phyloP scores from a whole-genome alignment of 2,113 vertebrate genomes.

The Panthera uncia region DNA sequence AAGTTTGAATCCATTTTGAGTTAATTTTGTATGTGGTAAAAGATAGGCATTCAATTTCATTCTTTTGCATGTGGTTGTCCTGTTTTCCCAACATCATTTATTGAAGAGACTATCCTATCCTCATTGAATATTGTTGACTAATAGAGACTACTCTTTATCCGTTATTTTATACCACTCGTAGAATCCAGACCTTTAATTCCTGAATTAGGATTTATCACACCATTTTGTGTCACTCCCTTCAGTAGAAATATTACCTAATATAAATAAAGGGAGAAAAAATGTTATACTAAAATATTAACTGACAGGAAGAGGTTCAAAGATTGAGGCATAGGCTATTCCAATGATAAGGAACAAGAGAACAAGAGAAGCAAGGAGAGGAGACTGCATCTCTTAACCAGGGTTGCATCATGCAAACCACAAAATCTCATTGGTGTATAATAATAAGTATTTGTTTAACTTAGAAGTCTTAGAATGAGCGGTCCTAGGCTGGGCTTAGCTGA shows the following conservation, averaged over 20 bases:
- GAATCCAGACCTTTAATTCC: not conserved
- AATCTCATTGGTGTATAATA: not conserved
- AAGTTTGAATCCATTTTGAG: not conserved
- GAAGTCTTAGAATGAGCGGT: not conserved
- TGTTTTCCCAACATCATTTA: not conserved
- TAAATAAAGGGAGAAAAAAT: not conserved
- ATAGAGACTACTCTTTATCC: not conserved
- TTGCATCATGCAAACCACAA: not conserved
- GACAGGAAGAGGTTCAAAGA: not conserved
- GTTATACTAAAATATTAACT: not conserved
- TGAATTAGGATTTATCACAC: not conserved
- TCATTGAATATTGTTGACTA: not conserved
- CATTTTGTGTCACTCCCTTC: not conserved
- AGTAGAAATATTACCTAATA: not conserved
- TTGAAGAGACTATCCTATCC: not conserved
- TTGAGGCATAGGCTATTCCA: not conserved
- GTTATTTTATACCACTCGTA: not conserved
- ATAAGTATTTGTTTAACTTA: not conserved
- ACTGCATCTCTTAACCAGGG: not conserved
- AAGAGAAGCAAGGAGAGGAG: not conserved
- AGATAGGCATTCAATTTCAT: not conserved
- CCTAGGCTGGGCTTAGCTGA: not conserved
- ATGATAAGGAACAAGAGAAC: not conserved
- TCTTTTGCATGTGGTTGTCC: not conserved
- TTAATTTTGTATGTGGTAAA: not conserved